Evolutionary conservation across 1,140 invertebrate genomes (phyloP).

Genomic region (Dendroctonus valens): DNA sequence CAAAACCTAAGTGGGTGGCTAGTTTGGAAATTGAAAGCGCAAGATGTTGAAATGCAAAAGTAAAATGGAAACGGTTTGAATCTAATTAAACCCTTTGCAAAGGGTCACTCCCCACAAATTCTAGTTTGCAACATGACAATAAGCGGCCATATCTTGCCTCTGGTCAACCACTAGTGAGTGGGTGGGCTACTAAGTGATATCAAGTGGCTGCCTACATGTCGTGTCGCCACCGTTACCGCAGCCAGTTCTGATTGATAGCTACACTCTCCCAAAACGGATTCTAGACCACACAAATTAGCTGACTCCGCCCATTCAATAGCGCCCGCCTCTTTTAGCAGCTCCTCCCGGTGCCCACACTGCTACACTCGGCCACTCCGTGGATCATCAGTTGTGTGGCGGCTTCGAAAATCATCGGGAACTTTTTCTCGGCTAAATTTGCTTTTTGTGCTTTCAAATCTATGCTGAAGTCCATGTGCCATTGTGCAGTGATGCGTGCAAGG

Average conservation of each 20-base stretch:
- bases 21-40: constrained; percentile 20
- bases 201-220: constrained; percentile 51
- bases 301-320: constrained; percentile 24
- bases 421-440: constrained; percentile 18
- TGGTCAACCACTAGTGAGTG: constrained; percentile 40
- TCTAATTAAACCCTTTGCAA: constrained; percentile 26
- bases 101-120: constrained; percentile 24
- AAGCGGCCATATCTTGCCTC: constrained; percentile 44
- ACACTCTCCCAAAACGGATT: constrained; percentile 48
- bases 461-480: constrained; percentile 30
- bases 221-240: constrained; percentile 51
- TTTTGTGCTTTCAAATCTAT: constrained; percentile 13
- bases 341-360: constrained; percentile 6
- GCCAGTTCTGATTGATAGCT: constrained; percentile 49
- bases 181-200: constrained; percentile 47
- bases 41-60: constrained; percentile 9
- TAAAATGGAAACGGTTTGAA: constrained; percentile 14
- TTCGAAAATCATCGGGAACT: constrained; percentile 28
- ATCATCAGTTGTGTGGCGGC: constrained; percentile 41
- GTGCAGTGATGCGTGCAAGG: constrained; percentile 46
- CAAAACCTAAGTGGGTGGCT: constrained; percentile 14
- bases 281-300: constrained; percentile 45
- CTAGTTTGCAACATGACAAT: constrained; percentile 21
- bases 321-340: constrained; percentile 14
- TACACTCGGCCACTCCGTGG: background rate